Base-by-base conservation (phyloP, 1,140 invertebrate genomes). In the Ceratosolen solmsi region DNA sequence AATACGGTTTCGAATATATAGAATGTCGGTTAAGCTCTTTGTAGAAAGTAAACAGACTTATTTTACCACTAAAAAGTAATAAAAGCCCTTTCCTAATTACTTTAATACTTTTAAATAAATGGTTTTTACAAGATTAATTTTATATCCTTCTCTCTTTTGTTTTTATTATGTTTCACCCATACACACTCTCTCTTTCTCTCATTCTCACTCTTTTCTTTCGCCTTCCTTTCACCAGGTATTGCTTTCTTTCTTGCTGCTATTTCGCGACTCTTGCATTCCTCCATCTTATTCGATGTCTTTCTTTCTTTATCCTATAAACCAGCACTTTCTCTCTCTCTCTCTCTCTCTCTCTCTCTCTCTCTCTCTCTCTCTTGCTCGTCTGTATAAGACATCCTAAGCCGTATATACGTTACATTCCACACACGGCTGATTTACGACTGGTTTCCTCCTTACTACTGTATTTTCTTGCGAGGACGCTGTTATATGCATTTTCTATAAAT, bases 1-100 rank as follows among this genome's bases (percentile, higher is more conserved):
- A 75, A 41, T 75, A 33, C 56, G 54, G 7, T 75, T 54, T 54
- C 20, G 27, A 36, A 54, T 1, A 36, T 36, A 72, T n/a, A 79
- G 46, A 74, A 73, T 78, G 46, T 54, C n/a, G 41, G 36, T 80
- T 41, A 30, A 71, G 70, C 54, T 60, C 70, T 63, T 60, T 38
- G 27, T 36, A 46, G 71, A 80, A 80, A 73, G 71, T 71, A 79
- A 79, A 79, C 78, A 74, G 71, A 65, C 71, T 72, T 80, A 51
- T 63, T 80, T 80, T 41, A 80, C 51, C 54, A 54, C 46, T 46
- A 15, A 33, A 33, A 60, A n/a, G 5, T 2, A n/a, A n/a, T 36
- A 33, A 13, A 3, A 49, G 71, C 13, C 11, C 56, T 74, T 56
- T 25, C 13, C 72, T 80, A 80, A 80, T 75, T 70, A 56, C 25